A percentile compares a stretch with the other conserved stretches of the same genome.
phyloP scores from a whole-genome alignment of 1,140 invertebrate species.

The Cydia strobilella region DNA sequence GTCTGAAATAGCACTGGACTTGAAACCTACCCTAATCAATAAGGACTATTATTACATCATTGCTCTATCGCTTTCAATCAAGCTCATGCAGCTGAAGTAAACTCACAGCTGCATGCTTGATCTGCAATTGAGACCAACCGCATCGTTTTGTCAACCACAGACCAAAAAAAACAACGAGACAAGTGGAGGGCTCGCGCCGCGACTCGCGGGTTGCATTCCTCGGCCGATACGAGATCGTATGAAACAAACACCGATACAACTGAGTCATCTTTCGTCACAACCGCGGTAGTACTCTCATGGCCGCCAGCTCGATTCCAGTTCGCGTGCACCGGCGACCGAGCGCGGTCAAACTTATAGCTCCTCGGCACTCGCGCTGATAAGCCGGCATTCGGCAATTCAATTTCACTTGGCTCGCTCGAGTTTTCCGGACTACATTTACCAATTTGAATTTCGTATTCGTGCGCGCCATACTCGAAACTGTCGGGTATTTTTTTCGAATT shows the following conservation, averaged over 20 bases:
- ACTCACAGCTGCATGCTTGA: not conserved
- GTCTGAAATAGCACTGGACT: not conserved
- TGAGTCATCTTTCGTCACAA: slow-evolving; percentile 73
- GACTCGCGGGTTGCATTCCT: slow-evolving; percentile 38
- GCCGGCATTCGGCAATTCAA: slow-evolving; percentile 53
- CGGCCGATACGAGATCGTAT: slow-evolving; percentile 39
- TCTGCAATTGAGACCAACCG: slow-evolving; percentile 22
- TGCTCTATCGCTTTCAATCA: not conserved
- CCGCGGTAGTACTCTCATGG: slow-evolving; percentile 48
- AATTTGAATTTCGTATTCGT: slow-evolving; percentile 37
- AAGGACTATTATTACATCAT: not conserved
- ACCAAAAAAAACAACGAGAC: not conserved
- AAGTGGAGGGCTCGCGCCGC: slow-evolving; percentile 30
- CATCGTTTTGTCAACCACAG: slow-evolving; percentile 22
- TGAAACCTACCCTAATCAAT: slow-evolving; percentile 4
- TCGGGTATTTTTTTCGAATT: slow-evolving; percentile 42
- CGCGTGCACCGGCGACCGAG: slow-evolving; percentile 67
- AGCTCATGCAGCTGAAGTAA: not conserved
- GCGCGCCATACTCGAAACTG: not conserved
- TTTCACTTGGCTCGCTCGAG: slow-evolving; percentile 41
- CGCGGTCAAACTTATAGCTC: slow-evolving; percentile 55
- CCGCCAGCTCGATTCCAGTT: slow-evolving; percentile 52
- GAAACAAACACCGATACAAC: slow-evolving; percentile 58
- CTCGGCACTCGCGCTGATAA: slow-evolving; percentile 49
- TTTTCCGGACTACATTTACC: slow-evolving; percentile 34